phyloP scores from a whole-genome alignment of 2,113 vertebrate genomes.

The Motacilla tschutschensis region DNA sequence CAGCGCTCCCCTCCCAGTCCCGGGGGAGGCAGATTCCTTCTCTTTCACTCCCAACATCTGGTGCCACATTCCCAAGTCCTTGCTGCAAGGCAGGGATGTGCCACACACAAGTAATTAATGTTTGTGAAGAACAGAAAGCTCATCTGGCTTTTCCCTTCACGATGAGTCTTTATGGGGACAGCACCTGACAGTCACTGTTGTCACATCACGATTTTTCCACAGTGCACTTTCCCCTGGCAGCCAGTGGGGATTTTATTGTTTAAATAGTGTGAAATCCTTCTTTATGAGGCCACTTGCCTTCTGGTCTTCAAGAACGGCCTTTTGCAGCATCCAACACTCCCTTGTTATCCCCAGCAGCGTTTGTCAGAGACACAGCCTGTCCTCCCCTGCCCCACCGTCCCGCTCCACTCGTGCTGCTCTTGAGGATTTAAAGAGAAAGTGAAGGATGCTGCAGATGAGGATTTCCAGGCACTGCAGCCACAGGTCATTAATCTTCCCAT shows the following conservation, averaged over 20 bases:
- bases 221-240: neutral
- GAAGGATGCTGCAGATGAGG: neutral
- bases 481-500: neutral
- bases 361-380: neutral
- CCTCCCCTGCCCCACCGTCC: neutral
- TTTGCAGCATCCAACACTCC: neutral
- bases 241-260: conserved; percentile 24
- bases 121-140: neutral
- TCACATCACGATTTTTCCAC: neutral
- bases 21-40: neutral
- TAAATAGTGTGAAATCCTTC: conserved; percentile 52
- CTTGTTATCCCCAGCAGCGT: neutral
- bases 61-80: neutral
- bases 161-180: neutral
- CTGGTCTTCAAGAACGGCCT: neutral
- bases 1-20: neutral
- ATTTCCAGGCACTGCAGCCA: neutral
- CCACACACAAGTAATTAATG: neutral
- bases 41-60: neutral
- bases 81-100: neutral
- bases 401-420: neutral
- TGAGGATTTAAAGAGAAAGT: neutral
- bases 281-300: conserved; percentile 32
- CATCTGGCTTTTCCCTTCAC: neutral
- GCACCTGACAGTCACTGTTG: neutral